These are phyloP conservation scores for Rambutsinella grinnellia DNA, from an alignment of 2,888 invertebrate species.

Conservation along the genomic window DNA sequence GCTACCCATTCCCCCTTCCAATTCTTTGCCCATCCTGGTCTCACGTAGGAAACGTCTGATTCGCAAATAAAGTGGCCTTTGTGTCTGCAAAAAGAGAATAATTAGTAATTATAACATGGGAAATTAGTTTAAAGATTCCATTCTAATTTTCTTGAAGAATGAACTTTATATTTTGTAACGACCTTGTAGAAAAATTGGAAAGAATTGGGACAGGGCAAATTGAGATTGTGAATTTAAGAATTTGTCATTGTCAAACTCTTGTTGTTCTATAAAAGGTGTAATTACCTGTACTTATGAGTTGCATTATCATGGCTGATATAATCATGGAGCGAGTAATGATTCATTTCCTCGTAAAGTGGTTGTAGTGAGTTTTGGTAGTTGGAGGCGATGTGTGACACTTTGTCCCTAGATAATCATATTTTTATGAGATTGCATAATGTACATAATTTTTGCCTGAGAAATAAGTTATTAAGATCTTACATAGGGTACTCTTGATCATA, in stretches of 20 bases:
- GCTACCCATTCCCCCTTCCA: conserved; percentile 68
- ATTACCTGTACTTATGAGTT: conserved; percentile 67
- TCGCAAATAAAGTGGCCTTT: conserved; percentile 68
- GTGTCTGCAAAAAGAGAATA: conserved; percentile 61
- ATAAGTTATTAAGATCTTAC: conserved; percentile 55
- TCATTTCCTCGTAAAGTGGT: conserved; percentile 67
- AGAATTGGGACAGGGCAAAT: not conserved
- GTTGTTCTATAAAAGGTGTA: too few relatives aligned
- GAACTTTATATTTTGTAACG: too few relatives aligned
- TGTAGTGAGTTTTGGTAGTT: conserved; percentile 66
- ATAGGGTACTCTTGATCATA: conserved; percentile 67
- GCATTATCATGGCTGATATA: conserved; percentile 67
- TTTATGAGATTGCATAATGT: conserved; percentile 2
- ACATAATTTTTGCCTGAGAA: not conserved
- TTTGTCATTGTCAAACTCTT: not conserved
- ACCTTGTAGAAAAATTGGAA: not conserved
- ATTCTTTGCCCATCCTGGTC: conserved; percentile 68
- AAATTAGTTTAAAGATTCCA: too few relatives aligned
- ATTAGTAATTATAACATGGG: too few relatives aligned
- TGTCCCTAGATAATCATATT: too few relatives aligned
- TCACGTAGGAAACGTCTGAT: conserved; percentile 67
- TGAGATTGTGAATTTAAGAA: not conserved
- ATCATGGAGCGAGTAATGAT: conserved; percentile 67
- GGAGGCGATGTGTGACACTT: conserved; percentile 67
- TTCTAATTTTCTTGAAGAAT: too few relatives aligned